Conservation (phyloP, 2,797 vertebrate species). For the Stomatorhinus walkeri region DNA sequence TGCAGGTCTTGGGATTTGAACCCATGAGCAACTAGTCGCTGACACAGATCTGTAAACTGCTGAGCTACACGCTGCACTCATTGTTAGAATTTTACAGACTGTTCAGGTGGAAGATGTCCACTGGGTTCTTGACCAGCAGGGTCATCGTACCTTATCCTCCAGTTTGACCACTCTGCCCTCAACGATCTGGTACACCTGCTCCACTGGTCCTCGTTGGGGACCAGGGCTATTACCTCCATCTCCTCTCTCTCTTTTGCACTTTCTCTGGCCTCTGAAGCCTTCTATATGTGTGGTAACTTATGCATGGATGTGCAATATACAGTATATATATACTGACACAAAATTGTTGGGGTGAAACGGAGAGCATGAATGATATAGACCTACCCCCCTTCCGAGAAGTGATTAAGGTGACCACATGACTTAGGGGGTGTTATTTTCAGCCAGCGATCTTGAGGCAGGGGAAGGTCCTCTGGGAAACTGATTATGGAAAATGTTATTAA, state of each 20-base stretch:
- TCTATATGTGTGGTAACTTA: neutral
- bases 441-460: neutral
- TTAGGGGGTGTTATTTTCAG: constrained; percentile 16
- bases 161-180: neutral
- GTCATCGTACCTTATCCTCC: neutral
- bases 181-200: neutral
- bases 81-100: neutral
- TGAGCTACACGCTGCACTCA: neutral
- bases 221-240: neutral
- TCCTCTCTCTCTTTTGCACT: neutral
- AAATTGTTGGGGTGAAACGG: neutral
- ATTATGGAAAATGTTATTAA: constrained; percentile 20
- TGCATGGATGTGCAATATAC: neutral
- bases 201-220: neutral
- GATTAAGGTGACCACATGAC: constrained; percentile 5
- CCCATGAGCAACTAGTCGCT: neutral
- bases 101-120: neutral
- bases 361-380: neutral
- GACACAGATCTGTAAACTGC: neutral
- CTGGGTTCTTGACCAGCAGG: neutral
- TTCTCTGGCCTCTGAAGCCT: neutral
- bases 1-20: neutral
- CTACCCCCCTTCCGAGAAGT: neutral
- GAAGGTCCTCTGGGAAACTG: neutral
- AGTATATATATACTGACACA: neutral